phyloP scores from a whole-genome alignment of 2,888 invertebrate species.

The Tolmerus cingulatus region DNA sequence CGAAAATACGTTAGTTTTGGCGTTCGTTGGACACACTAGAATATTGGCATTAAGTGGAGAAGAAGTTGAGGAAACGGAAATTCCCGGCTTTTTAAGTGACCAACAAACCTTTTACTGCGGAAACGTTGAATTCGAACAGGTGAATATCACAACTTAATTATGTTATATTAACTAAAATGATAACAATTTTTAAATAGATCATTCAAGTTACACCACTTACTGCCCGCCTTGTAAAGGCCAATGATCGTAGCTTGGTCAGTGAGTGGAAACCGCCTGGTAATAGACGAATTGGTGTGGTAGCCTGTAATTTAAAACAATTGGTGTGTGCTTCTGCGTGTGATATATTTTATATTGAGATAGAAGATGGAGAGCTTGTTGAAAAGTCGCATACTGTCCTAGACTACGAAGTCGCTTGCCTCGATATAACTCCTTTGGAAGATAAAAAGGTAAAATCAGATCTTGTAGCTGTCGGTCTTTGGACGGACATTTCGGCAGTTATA shows the following conservation, averaged over 20 bases:
- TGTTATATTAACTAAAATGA: background rate
- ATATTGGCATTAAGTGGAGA: slow-evolving; percentile 90
- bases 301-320: slow-evolving; percentile 78
- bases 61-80: slow-evolving; percentile 97
- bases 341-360: slow-evolving; percentile 82
- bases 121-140: slow-evolving; percentile 84
- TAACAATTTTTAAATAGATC: slow-evolving; percentile 60
- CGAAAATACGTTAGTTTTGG: slow-evolving; percentile 91
- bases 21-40: slow-evolving; percentile 97
- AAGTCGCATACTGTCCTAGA: slow-evolving; percentile 79
- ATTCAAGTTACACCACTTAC: slow-evolving; percentile 77
- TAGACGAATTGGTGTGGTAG: slow-evolving; percentile 86
- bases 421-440: slow-evolving; percentile 82
- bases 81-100: slow-evolving; percentile 88
- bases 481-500: slow-evolving; percentile 91
- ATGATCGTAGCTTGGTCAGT: slow-evolving; percentile 71
- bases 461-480: slow-evolving; percentile 95
- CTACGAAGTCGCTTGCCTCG: slow-evolving; percentile 95
- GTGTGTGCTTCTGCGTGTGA: slow-evolving; percentile 89
- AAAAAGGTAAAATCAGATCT: slow-evolving; percentile 72
- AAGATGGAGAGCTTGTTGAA: slow-evolving; percentile 70
- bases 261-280: slow-evolving; percentile 78
- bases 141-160: slow-evolving; percentile 59
- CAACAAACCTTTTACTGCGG: slow-evolving; percentile 95
- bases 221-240: slow-evolving; percentile 75